These are phyloP conservation scores for Caerostris darwini DNA, from an alignment of 1,140 invertebrate genomes.

Conservation along the genomic window DNA sequence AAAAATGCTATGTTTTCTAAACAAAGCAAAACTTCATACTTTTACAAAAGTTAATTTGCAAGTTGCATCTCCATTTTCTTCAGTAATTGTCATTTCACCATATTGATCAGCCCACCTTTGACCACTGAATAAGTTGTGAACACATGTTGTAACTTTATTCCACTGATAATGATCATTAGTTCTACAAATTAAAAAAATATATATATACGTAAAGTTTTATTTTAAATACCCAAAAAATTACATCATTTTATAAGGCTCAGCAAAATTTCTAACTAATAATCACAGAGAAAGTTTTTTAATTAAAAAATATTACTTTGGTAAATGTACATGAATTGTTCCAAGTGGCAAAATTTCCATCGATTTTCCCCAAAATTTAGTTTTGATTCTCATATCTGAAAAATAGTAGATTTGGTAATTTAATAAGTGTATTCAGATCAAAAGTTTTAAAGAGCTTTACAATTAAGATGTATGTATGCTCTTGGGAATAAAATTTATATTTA, in stretches of 20 bases:
- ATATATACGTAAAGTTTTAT: not conserved
- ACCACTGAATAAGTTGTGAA: constrained; percentile 90
- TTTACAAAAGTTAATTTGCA: constrained; percentile 92
- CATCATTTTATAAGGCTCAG: not conserved
- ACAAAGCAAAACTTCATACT: constrained; percentile 82
- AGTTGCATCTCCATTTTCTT: constrained; percentile 83
- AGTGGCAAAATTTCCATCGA: constrained; percentile 94
- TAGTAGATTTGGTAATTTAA: no score
- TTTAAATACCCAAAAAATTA: no score
- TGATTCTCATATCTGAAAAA: constrained; percentile 87
- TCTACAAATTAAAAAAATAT: constrained; percentile 79
- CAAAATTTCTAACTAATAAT: not conserved
- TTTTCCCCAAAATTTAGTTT: constrained; percentile 95
- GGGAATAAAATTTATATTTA: no score
- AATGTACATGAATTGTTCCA: constrained; percentile 83
- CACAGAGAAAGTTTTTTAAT: no score
- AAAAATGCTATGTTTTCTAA: not conserved
- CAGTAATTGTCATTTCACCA: constrained; percentile 89
- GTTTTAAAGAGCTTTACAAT: no score
- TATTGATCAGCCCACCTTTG: constrained; percentile 94
- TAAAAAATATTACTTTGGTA: constrained; percentile 73
- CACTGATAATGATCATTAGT: constrained; percentile 87
- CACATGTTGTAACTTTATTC: constrained; percentile 94
- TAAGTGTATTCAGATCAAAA: no score
- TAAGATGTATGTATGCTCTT: no score